These are phyloP conservation scores for Aphelocoma coerulescens DNA, from an alignment of 2,113 vertebrate species.

Conservation along the genomic window DNA sequence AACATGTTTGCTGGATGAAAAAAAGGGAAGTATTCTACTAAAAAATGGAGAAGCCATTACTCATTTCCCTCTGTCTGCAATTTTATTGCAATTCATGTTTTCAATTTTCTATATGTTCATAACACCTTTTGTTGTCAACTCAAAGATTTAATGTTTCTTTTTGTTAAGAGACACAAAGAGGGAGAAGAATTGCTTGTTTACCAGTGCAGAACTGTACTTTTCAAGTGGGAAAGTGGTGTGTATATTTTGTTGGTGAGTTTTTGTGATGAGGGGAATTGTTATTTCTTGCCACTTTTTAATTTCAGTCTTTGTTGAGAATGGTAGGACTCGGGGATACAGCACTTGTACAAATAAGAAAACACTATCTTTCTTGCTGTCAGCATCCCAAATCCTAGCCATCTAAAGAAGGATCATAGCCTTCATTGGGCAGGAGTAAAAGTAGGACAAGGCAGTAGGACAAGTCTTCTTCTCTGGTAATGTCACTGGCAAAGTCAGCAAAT, in stretches of 20 bases:
- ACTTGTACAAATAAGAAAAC: background rate
- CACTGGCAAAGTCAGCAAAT: background rate
- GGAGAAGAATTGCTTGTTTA: background rate
- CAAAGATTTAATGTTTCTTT: conserved; percentile 54
- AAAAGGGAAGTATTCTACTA: conserved; percentile 60
- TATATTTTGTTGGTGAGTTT: background rate
- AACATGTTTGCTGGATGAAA: conserved; percentile 65
- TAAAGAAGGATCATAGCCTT: background rate
- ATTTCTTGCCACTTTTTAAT: background rate
- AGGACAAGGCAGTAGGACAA: background rate
- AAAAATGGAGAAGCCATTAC: conserved; percentile 52
- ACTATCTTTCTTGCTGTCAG: background rate
- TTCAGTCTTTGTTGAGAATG: background rate
- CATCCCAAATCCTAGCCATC: background rate
- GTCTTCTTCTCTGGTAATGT: background rate
- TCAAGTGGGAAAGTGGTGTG: background rate
- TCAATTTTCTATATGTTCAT: conserved; percentile 66
- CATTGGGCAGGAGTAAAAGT: background rate
- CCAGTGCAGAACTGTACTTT: background rate
- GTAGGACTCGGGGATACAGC: background rate
- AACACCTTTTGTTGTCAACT: conserved; percentile 41
- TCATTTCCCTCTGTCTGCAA: conserved; percentile 46
- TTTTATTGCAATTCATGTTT: conserved; percentile 56
- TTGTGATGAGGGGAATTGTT: background rate
- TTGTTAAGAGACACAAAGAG: background rate